These are phyloP conservation scores for Motacilla tschutschensis DNA, from an alignment of 2,113 vertebrate genomes.

Conservation along the genomic window DNA sequence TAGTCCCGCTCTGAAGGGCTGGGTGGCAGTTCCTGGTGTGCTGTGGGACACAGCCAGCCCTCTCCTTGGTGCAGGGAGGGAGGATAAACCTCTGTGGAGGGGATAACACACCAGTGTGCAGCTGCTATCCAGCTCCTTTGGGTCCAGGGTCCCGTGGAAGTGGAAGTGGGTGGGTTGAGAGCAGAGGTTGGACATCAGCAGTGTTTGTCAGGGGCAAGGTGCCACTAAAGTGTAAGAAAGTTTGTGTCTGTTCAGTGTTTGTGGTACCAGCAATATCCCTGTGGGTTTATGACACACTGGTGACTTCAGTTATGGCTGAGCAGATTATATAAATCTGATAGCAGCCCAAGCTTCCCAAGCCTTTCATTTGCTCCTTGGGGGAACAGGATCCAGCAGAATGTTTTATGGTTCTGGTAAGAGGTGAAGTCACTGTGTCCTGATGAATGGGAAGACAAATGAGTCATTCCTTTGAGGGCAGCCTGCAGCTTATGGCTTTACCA, in stretches of 20 bases:
- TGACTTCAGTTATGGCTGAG: not conserved
- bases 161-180: not conserved
- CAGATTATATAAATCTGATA: not conserved
- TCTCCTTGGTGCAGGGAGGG: not conserved
- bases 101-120: rapidly evolving
- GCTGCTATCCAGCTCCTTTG: not conserved
- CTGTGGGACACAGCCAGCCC: not conserved
- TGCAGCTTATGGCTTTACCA: slow-evolving; percentile 2
- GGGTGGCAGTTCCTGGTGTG: not conserved
- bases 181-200: not conserved
- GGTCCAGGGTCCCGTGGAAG: not conserved
- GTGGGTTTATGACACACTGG: not conserved
- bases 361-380: slow-evolving; percentile 5
- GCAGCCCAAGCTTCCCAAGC: not conserved
- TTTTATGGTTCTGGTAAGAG: slow-evolving; percentile 45
- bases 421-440: slow-evolving; percentile 24
- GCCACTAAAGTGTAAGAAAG: not conserved
- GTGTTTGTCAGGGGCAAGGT: not conserved
- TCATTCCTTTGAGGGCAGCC: slow-evolving; percentile 41
- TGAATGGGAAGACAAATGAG: slow-evolving; percentile 44
- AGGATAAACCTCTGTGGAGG: not conserved
- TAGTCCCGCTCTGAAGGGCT: not conserved
- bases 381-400: not conserved
- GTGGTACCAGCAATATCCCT: not conserved
- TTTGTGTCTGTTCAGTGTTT: not conserved